These are phyloP conservation scores for Dicaeum eximium DNA, from an alignment of 2,113 vertebrate genomes.

Conservation along the genomic window DNA sequence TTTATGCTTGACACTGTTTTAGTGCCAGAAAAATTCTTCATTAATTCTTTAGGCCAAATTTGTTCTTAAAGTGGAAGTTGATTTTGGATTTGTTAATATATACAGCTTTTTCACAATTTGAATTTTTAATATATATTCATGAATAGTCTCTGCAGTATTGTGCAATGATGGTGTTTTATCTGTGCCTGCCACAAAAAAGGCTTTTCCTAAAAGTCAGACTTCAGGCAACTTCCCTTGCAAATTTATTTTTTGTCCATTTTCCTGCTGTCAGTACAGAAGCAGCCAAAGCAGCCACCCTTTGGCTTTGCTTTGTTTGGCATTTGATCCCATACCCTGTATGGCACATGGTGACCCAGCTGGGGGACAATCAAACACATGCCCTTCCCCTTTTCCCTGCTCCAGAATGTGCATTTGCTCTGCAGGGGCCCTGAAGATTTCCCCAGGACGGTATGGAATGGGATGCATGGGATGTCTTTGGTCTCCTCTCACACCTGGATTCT, in stretches of 20 bases:
- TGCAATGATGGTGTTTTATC: conserved; percentile 22
- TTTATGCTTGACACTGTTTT: not conserved
- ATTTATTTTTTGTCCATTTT: not conserved
- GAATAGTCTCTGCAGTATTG: not conserved
- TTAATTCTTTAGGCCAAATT: not conserved
- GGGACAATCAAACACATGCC: not conserved
- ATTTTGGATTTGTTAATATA: conserved; percentile 10
- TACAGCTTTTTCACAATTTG: not conserved
- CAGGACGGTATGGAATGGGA: not conserved
- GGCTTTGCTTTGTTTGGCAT: not conserved
- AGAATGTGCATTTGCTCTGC: not conserved
- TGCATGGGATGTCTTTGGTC: not conserved
- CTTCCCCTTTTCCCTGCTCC: not conserved
- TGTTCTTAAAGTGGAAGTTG: not conserved
- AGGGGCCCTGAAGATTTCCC: not conserved
- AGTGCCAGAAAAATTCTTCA: not conserved
- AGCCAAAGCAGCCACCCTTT: not conserved
- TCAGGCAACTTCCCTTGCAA: not conserved
- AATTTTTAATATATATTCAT: conserved; percentile 55
- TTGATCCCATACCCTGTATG: not conserved
- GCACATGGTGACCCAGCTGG: not conserved
- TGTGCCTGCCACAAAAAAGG: conserved; percentile 32
- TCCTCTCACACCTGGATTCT: not conserved
- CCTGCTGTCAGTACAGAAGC: not conserved
- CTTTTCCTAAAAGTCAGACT: not conserved